Base-by-base conservation (phyloP, 2,797 vertebrate genomes). In the Danio choprae region DNA sequence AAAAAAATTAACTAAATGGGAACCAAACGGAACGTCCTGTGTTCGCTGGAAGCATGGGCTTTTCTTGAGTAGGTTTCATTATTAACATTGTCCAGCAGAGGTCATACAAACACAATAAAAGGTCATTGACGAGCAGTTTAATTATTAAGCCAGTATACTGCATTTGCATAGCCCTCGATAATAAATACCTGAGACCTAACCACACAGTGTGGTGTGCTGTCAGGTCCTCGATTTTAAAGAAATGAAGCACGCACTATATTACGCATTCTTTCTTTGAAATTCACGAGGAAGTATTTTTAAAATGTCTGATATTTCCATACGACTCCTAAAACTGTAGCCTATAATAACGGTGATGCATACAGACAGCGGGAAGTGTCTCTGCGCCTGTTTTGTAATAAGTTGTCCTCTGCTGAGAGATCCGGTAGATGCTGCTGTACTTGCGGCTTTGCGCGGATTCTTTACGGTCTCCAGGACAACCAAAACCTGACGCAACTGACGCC, bases 401-500 rank as follows among this genome's bases (percentile, higher is more conserved):
- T 36, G 6, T 12, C 18, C 18, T 77, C 38, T 65, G 4, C 77
- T 12, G 18, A 60, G 56, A 22, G 12, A 40, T 78, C 18, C 76
- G 76, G 41, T 18, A 44, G 77, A 79, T 72, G 72, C 59, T 60
- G 60, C 22, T 22, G 16, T 36, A 18, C 67, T 43, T 29, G 76
- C 71, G 82, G 84, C 62, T 82, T 84, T 84, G 84, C 84, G 76
- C 79, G 77, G 88, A 89, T 89, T 88, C 89, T 85, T 86, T 75
- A 81, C 64, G 68, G 91, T 94, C 88, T 93, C 93, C 86, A 46
- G 64, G 84, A 91, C 90, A 92, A 94, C 93, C 84, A 75, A 48
- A 82, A 84, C 86, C 87, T 93, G 91, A 91, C 91, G 88, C 87
- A 91, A 71, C 69, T n/a, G 68, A 43, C 1, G 71, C 86, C 79